phyloP scores from a whole-genome alignment of 2,113 vertebrate genomes.

The Lamprotornis superbus region DNA sequence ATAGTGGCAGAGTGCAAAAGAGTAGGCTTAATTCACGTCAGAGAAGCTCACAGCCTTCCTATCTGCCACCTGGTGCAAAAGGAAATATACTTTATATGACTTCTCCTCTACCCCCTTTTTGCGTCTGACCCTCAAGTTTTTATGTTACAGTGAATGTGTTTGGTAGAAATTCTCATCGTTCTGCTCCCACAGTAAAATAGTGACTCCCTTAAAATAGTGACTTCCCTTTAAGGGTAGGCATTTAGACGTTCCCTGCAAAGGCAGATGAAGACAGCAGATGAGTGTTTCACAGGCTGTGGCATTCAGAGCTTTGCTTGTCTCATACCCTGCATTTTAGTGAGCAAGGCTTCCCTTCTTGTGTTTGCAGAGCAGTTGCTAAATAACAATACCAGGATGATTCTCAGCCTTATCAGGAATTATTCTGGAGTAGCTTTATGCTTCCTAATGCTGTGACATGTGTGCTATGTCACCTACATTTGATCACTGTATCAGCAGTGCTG shows the following conservation, averaged over 20 bases:
- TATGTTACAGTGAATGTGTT: background rate
- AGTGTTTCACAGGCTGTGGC: background rate
- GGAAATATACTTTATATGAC: background rate
- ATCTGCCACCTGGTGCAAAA: background rate
- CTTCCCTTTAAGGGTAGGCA: constrained; percentile 50
- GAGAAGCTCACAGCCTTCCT: background rate
- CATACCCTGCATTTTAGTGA: background rate
- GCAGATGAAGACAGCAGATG: background rate
- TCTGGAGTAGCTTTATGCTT: background rate
- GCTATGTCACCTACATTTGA: rapidly evolving
- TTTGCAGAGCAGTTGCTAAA: background rate
- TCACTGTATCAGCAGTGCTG: background rate
- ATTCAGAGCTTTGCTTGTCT: background rate
- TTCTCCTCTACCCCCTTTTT: background rate
- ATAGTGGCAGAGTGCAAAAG: background rate
- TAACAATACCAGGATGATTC: background rate
- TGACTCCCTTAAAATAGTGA: constrained; percentile 29
- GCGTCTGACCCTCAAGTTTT: background rate
- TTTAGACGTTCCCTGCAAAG: background rate
- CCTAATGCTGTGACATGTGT: background rate
- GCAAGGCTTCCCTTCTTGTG: background rate
- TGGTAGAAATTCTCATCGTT: background rate
- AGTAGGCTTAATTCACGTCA: rapidly evolving
- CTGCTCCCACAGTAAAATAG: background rate
- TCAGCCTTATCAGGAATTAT: background rate